Base-by-base conservation (phyloP, 2,888 invertebrate genomes). In the Ephialtes manifestator region DNA sequence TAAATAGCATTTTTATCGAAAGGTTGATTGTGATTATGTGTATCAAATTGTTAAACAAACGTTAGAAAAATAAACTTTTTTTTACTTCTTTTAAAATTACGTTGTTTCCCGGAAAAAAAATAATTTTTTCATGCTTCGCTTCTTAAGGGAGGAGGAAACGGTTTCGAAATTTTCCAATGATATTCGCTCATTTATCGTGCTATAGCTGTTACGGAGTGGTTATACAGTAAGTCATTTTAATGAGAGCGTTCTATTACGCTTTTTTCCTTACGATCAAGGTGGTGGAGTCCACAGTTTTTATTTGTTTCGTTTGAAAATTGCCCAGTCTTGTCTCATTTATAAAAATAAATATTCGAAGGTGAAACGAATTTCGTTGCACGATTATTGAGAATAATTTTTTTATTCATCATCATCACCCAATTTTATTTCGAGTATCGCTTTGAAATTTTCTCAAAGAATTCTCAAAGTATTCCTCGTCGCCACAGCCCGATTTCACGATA, bases 1-100 rank as follows among this genome's bases (percentile, higher is more conserved):
- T 81, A 81, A 81, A 74, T 84, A 78, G 76, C 80, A 80, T 81
- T 78, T 84, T 72, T 81, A 84, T 76, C 74, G 81, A n/a, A 75
- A 60, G 65, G 53, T 80, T 80, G 48, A 83, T 83, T 83, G 78
- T 80, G 68, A 81, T 72, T 76, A 81, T 72, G 76, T 81, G 72
- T 81, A 84, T 67, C 79, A 80, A 81, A 81, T 84, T 84, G 84
- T 81, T 84, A 80, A 80, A 76, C 35, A 43, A 77, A 77, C 60
- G 65, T 80, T 80, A 80, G 80, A 75, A 55, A 75, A 83, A 75
- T 70, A 79, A 83, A 83, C 65, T 80, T 76, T 84, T 84, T 76
- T 80, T 84, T 75, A 79, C 74, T 74, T 63, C 78, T 83, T 83
- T 74, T 83, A 55, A 83, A 68, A 71, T 71, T 35, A 65, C 24